Conservation (phyloP, 2,888 invertebrate species). For the Meteorus cinctellus region DNA sequence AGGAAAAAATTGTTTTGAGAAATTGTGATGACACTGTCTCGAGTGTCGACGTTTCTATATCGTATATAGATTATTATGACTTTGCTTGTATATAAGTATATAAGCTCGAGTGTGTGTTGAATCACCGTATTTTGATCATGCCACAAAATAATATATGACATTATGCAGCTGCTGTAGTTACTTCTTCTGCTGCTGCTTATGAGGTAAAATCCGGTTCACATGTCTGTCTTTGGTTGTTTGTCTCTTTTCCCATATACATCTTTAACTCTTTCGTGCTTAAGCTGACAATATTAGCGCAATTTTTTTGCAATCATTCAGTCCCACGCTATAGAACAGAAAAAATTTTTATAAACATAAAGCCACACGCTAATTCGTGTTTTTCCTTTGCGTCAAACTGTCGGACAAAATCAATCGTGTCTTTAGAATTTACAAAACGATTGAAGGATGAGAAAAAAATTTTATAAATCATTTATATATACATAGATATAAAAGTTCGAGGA, state of each 20-base stretch:
- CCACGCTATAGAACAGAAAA: background rate
- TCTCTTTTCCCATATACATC: slow-evolving; percentile 13
- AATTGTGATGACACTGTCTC: background rate
- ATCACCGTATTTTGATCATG: background rate
- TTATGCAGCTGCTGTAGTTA: slow-evolving; percentile 62
- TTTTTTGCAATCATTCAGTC: background rate
- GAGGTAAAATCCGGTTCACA: slow-evolving; percentile 69
- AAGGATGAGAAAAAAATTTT: slow-evolving; percentile 1
- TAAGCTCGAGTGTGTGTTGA: slow-evolving; percentile 33
- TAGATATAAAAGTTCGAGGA: slow-evolving; percentile 11
- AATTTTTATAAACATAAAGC: background rate
- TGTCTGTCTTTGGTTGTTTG: slow-evolving; percentile 54
- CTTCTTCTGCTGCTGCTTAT: slow-evolving; percentile 1
- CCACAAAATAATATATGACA: slow-evolving; percentile 44
- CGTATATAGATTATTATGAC: slow-evolving; percentile 24
- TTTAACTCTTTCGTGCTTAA: background rate
- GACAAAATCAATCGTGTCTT: background rate
- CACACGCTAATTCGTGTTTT: background rate
- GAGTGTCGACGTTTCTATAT: slow-evolving; percentile 5
- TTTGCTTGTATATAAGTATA: slow-evolving; percentile 40
- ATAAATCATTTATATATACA: slow-evolving; percentile 9
- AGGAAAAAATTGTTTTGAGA: background rate
- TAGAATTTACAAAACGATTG: background rate
- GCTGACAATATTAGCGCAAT: background rate
- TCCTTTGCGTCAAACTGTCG: slow-evolving; percentile 7